Evolutionary conservation across 2,888 invertebrate species (phyloP).

Genomic region (Hemicrepidius hirtus): DNA sequence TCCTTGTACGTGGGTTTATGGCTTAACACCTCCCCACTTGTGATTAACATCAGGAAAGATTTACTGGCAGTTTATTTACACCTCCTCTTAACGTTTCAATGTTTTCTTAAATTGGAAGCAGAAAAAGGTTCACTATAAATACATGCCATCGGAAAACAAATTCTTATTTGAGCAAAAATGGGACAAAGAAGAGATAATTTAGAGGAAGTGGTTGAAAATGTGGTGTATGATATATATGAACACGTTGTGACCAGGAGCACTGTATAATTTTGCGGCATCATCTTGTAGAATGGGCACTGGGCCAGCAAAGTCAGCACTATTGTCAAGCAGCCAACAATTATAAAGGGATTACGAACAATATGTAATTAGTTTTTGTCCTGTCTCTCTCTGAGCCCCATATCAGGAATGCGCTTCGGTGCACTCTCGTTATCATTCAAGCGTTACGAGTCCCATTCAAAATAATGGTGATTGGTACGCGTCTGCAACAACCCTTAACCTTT

Average conservation of each 20-base stretch:
- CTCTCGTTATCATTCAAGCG: constrained; percentile 58
- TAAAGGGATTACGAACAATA: constrained; percentile 68
- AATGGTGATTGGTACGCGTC: constrained; percentile 59
- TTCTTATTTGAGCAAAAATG: constrained; percentile 35
- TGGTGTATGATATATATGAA: constrained; percentile 53
- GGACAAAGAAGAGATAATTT: constrained; percentile 44
- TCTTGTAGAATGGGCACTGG: constrained; percentile 61
- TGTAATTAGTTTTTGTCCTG: constrained; percentile 66
- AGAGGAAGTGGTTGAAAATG: constrained; percentile 39
- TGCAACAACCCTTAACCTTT: constrained; percentile 47
- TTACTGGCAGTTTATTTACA: too few species aligned
- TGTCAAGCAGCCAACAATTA: constrained; percentile 68
- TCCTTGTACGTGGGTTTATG: too few species aligned
- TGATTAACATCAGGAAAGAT: too few species aligned
- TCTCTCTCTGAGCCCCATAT: constrained; percentile 48
- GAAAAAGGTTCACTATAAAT: neutral
- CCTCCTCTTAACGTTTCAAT: too few species aligned
- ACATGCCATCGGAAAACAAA: constrained; percentile 17
- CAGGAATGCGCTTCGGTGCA: constrained; percentile 55
- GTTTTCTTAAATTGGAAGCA: too few species aligned
- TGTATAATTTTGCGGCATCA: constrained; percentile 59
- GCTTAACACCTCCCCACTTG: too few species aligned
- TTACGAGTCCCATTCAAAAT: constrained; percentile 57
- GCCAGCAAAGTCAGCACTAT: constrained; percentile 64
- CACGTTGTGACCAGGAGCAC: constrained; percentile 55